Evolutionary conservation across 1,140 invertebrate genomes (phyloP).

Genomic region (Oryzaephilus surinamensis): DNA sequence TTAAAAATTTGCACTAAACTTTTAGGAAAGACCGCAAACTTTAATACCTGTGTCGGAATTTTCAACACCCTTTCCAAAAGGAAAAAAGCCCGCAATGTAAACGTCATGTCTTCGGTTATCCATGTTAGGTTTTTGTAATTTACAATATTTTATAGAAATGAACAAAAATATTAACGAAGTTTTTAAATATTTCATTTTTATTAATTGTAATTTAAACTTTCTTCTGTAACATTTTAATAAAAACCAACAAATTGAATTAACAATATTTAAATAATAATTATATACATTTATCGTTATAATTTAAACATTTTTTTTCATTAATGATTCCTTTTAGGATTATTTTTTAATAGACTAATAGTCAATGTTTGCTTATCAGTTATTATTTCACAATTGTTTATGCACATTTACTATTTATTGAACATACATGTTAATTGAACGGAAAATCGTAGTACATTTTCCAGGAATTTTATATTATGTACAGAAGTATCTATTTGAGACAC

Average conservation of each 20-base stretch:
- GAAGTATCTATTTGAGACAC: too few relatives aligned
- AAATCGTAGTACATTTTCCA: conserved; percentile 2
- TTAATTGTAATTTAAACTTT: neutral
- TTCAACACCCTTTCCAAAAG: conserved; percentile 66
- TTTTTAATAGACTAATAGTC: neutral
- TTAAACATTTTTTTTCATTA: neutral
- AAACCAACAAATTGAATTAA: conserved; percentile 1
- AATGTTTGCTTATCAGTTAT: too few relatives aligned
- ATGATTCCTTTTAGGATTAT: neutral
- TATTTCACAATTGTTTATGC: too few relatives aligned
- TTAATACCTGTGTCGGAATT: conserved; percentile 49
- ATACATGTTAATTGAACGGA: too few relatives aligned
- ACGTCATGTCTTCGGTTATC: conserved; percentile 55
- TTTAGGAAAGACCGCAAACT: neutral
- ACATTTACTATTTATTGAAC: too few relatives aligned
- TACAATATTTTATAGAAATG: conserved; percentile 2
- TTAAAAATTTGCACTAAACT: neutral
- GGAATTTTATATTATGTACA: too few relatives aligned
- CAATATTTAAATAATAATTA: neutral
- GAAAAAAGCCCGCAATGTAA: conserved; percentile 88
- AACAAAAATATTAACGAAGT: neutral
- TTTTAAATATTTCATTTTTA: neutral
- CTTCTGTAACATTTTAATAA: neutral
- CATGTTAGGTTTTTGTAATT: conserved; percentile 43
- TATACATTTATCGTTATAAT: conserved; percentile 1